Evolutionary conservation across 2,888 invertebrate genomes (phyloP).

Genomic region (Euplexia lucipara): DNA sequence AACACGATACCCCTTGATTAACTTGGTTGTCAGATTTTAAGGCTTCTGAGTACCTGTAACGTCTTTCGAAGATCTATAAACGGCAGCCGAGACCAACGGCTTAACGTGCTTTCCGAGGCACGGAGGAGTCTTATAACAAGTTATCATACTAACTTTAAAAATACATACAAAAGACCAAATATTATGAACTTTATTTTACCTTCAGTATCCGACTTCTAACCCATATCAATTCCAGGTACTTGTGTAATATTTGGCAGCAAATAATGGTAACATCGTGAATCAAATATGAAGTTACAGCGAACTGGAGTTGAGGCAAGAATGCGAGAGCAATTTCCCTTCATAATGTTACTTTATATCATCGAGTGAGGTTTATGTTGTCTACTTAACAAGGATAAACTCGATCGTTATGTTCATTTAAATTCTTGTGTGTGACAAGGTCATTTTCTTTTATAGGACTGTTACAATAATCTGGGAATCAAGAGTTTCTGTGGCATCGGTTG

Average conservation of each 20-base stretch:
- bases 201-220: background rate
- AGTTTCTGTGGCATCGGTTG: no score
- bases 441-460: slow-evolving; percentile 17
- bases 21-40: no score
- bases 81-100: no score
- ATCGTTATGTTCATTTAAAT: slow-evolving; percentile 36
- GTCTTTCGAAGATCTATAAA: no score
- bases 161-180: background rate
- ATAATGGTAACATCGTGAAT: slow-evolving; percentile 45
- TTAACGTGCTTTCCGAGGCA: no score
- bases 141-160: no score
- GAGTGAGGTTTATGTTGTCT: slow-evolving; percentile 41
- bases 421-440: slow-evolving; percentile 17
- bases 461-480: no score
- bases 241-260: slow-evolving; percentile 36
- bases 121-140: no score
- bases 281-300: slow-evolving; percentile 37
- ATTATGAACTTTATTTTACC: slow-evolving; percentile 1
- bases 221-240: slow-evolving; percentile 23
- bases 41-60: no score
- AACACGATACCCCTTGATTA: no score
- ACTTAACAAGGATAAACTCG: slow-evolving; percentile 32
- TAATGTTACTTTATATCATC: slow-evolving; percentile 41
- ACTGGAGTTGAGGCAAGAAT: slow-evolving; percentile 34
- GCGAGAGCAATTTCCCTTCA: slow-evolving; percentile 46